Conservation (phyloP, 2,113 vertebrate species). For the Jaculus jaculus region DNA sequence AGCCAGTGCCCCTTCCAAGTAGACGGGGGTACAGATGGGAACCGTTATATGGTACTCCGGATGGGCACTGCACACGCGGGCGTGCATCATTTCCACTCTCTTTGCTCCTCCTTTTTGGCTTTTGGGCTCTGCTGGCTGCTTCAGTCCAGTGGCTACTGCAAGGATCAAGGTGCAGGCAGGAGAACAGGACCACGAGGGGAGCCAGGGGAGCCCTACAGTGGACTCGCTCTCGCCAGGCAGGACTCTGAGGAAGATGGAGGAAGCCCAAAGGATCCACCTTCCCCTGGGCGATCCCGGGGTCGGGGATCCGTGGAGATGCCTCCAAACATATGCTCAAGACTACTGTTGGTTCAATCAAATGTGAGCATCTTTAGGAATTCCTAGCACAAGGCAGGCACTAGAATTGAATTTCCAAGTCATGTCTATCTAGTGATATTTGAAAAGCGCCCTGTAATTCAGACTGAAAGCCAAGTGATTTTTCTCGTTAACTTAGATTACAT, state of each 20-base stretch:
- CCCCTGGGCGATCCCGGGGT: neutral
- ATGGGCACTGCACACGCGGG: neutral
- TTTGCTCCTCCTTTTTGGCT: slow-evolving; percentile 40
- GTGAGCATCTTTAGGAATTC: slow-evolving; percentile 38
- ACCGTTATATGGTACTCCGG: neutral
- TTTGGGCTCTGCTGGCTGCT: too few relatives aligned
- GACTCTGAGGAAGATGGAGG: slow-evolving; percentile 49
- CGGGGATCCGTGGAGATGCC: neutral
- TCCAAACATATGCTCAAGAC: slow-evolving; percentile 37
- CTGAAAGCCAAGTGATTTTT: slow-evolving; percentile 41
- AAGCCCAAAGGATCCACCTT: slow-evolving; percentile 27
- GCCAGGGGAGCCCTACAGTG: slow-evolving; percentile 44
- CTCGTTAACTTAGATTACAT: slow-evolving; percentile 33
- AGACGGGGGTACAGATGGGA: slow-evolving; percentile 59
- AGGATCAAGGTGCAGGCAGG: slow-evolving; percentile 60
- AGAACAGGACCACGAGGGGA: slow-evolving; percentile 60
- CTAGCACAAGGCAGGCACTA: slow-evolving; percentile 5
- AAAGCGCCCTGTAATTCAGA: neutral
- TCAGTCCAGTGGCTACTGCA: neutral
- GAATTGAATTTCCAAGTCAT: slow-evolving; percentile 37
- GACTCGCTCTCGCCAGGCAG: neutral
- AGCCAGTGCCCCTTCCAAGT: neutral
- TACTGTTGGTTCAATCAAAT: slow-evolving; percentile 40
- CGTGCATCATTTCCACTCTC: neutral
- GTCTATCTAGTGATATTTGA: slow-evolving; percentile 48